Base-by-base conservation (phyloP, 1,140 invertebrate species). In the Tetranychus urticae region DNA sequence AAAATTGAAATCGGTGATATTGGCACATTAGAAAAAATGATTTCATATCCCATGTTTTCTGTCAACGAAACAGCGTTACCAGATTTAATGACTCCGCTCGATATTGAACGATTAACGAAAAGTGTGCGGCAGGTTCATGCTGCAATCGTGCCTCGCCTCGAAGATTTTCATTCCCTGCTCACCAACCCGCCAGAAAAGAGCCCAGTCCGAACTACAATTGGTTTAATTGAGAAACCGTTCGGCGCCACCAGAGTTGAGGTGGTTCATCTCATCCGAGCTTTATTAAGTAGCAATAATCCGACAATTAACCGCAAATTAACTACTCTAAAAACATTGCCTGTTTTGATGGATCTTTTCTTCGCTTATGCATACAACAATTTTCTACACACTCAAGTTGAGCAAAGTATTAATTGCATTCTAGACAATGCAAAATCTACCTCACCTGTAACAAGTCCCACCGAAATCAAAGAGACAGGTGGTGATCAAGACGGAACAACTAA, bases 361-460 rank as follows among this genome's bases (percentile, higher is more conserved):
- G 77, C 79, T 69, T 87, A 83, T 76, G 76, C 78, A 39, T 82
- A 84, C 79, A 90, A 91, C 75, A 91, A 88, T 76, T 89, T 90
- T 74, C 75, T 90, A 65, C 88, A 90, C 73, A 82, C 82, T 61
- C 82, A 87, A 76, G 82, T 88, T 56, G 80, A 82, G 71, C 78
- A 80, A 70, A 81, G 81, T 68, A 74, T 89, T 75, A 74, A 58
- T 31, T 57, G 67, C 47, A 39, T 65, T 45, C 36, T 65, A 34
- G 46, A 65, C n/a, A 64, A 64, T 37, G 62, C 58, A 10, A 56
- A 56, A 5, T 56, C 55, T 36, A 56, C 14, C 35, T 56, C 55
- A 14, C 55, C 55, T 35, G 34, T 56, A 14, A 56, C 55, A 7
- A 37, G 34, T 56, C 55, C 55, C 13, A 52, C 48, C 6, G n/a